A percentile compares a stretch with the other conserved stretches of the same genome.
phyloP scores from a whole-genome alignment of 1,140 invertebrate genomes.

The Platorchestia sp. region DNA sequence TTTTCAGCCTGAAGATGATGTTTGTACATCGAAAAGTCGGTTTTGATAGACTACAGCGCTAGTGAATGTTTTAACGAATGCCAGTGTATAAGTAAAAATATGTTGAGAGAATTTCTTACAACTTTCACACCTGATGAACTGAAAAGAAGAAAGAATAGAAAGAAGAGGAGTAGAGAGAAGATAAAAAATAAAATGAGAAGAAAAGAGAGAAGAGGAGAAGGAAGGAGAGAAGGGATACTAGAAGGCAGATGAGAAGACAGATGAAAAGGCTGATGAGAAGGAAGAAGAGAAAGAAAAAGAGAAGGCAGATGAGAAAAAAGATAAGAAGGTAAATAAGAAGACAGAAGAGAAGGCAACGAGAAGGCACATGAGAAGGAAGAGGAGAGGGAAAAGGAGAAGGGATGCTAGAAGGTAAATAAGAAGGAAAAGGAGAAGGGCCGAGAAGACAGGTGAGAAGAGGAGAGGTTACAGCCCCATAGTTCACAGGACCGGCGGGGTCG shows the following conservation, averaged over 20 bases:
- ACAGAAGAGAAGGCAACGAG: not conserved
- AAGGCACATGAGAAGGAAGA: too few species aligned
- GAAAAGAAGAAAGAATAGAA: too few species aligned
- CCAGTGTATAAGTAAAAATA: too few species aligned
- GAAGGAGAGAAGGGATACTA: not conserved
- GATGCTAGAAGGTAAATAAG: not conserved
- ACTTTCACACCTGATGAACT: too few species aligned
- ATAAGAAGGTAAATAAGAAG: not conserved
- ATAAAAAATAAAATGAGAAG: not conserved
- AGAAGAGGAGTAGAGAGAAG: not conserved
- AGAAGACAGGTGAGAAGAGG: not conserved
- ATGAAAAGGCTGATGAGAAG: not conserved
- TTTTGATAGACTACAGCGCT: too few species aligned
- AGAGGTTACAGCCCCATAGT: not conserved
- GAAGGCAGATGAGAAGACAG: not conserved
- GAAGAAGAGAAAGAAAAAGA: not conserved
- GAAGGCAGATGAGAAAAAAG: too few species aligned
- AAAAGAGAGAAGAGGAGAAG: not conserved
- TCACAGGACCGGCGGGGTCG: not conserved
- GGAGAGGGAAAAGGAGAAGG: not conserved
- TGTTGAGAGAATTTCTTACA: too few species aligned
- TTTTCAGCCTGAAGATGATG: too few species aligned
- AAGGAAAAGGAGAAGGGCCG: not conserved
- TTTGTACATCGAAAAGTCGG: too few species aligned
- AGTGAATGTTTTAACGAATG: too few species aligned